These are phyloP conservation scores for Tortrix viridana DNA, from an alignment of 2,888 invertebrate species.

Conservation along the genomic window DNA sequence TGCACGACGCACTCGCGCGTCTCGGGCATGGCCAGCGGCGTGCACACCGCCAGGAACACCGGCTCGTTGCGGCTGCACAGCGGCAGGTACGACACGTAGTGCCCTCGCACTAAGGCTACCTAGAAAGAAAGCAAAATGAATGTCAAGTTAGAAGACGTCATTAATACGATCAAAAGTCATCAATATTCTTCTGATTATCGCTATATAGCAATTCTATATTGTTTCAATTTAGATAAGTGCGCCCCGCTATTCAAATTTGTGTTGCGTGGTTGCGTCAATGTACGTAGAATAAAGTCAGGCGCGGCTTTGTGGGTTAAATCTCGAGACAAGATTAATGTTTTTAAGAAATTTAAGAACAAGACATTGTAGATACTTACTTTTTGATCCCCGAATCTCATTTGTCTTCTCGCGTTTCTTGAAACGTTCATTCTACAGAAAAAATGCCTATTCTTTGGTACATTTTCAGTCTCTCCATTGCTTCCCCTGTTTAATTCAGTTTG, in stretches of 20 bases:
- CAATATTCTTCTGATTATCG: too few relatives aligned
- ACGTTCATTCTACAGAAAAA: conserved; percentile 99
- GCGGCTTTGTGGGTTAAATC: too few relatives aligned
- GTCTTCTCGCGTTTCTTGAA: conserved; percentile 97
- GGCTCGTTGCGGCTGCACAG: conserved; percentile 97
- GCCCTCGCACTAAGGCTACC: conserved; percentile 98
- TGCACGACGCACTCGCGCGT: conserved; percentile 97
- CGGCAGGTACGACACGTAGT: conserved; percentile 96
- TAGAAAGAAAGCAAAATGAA: conserved; percentile 63
- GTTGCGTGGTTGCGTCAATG: too few relatives aligned
- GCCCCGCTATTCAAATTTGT: too few relatives aligned
- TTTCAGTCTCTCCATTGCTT: conserved; percentile 78
- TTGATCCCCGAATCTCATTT: conserved; percentile 99
- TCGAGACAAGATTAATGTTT: too few relatives aligned
- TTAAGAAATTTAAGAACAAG: too few relatives aligned
- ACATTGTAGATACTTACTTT: conserved; percentile 90
- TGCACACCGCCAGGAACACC: conserved; percentile 97
- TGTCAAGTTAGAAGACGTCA: too few relatives aligned
- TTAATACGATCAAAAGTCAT: too few relatives aligned
- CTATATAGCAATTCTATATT: too few relatives aligned
- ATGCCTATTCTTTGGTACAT: conserved; percentile 87
- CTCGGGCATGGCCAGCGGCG: conserved; percentile 98
- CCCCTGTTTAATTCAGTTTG: conserved; percentile 94
- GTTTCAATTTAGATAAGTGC: too few relatives aligned
- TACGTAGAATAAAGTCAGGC: too few relatives aligned